A percentile compares a stretch with the other conserved stretches of the same genome.
These are phyloP conservation scores for Timema cristinae DNA, from an alignment of 2,888 invertebrate genomes.

Conservation along the genomic window DNA sequence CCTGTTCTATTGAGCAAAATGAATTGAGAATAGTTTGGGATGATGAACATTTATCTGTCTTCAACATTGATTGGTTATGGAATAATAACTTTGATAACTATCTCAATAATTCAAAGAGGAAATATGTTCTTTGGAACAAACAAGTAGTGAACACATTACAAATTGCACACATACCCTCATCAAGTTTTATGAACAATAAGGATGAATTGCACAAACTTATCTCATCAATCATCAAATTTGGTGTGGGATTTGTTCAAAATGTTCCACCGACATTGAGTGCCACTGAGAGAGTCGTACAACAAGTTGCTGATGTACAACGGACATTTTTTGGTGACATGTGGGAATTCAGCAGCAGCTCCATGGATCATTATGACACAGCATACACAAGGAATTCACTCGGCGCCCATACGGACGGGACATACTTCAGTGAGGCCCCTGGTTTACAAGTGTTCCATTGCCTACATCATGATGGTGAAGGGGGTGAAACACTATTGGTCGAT, in stretches of 20 bases:
- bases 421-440: conserved; percentile 67
- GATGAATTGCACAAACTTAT: conserved; percentile 49
- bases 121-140: conserved; percentile 49
- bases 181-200: conserved; percentile 49
- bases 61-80: conserved; percentile 48
- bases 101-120: conserved; percentile 33
- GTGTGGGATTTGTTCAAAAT: conserved; percentile 43
- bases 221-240: conserved; percentile 51
- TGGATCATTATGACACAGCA: conserved; percentile 65
- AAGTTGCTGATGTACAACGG: conserved; percentile 60
- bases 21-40: conserved; percentile 48
- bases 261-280: conserved; percentile 46
- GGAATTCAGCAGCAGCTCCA: conserved; percentile 53
- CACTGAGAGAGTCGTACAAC: conserved; percentile 52
- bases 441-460: conserved; percentile 60
- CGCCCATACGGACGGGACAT: conserved; percentile 74
- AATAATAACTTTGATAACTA: conserved; percentile 38
- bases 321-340: conserved; percentile 74
- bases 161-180: conserved; percentile 25
- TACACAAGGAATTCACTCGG: conserved; percentile 64
- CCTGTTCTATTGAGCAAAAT: conserved; percentile 41
- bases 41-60: conserved; percentile 55
- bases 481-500: conserved; percentile 70
- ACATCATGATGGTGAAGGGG: conserved; percentile 59
- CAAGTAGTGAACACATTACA: conserved; percentile 43